Conservation (phyloP, 2,113 vertebrate genomes). For the Muntiacus reevesi region DNA sequence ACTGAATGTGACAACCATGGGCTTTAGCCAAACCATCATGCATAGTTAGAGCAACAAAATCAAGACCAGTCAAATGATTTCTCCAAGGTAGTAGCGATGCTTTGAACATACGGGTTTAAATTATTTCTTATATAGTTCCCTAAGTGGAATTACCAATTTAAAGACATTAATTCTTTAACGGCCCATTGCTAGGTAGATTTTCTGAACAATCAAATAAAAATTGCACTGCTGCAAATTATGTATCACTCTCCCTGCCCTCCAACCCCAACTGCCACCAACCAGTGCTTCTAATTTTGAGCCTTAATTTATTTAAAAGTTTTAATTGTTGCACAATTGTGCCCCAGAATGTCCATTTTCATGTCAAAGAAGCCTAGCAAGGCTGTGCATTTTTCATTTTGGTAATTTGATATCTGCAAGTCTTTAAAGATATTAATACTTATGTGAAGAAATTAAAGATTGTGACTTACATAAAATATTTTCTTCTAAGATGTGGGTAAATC, state of each 20-base stretch:
- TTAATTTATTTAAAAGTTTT: not conserved
- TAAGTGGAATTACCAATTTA: not conserved
- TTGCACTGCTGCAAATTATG: not conserved
- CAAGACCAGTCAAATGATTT: not conserved
- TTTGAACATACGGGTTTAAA: not conserved
- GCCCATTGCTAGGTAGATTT: not conserved
- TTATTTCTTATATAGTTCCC: not conserved
- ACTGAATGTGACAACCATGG: not conserved
- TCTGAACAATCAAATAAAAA: not conserved
- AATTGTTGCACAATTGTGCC: not conserved
- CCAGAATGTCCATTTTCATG: not conserved
- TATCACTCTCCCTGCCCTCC: not conserved
- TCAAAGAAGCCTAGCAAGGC: not conserved
- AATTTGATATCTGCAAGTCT: not conserved
- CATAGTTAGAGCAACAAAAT: not conserved
- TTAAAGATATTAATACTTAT: not conserved
- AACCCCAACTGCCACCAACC: not conserved
- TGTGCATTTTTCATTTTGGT: not conserved
- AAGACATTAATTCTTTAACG: not conserved
- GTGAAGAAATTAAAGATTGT: not conserved
- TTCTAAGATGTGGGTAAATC: not conserved
- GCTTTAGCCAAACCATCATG: not conserved
- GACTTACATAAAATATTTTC: not conserved
- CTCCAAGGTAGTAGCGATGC: not conserved
- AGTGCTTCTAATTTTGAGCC: not conserved